Evolutionary conservation across 2,888 invertebrate genomes (phyloP).

Genomic region (Lagria hirta): DNA sequence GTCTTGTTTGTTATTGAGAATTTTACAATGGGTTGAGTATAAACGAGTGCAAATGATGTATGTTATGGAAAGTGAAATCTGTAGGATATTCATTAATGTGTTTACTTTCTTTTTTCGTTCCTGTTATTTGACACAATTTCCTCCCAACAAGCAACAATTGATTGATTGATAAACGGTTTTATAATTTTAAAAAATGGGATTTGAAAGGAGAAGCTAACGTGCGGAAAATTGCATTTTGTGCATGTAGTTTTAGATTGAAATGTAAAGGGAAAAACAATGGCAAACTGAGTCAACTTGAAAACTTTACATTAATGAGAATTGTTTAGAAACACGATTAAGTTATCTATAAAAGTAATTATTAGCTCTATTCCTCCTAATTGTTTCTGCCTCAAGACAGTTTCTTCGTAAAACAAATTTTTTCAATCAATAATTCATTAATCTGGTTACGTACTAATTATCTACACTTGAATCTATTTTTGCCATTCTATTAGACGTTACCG

Average conservation of each 20-base stretch:
- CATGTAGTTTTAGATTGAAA: constrained; percentile 12
- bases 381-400: constrained; percentile 6
- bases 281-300: constrained; percentile 22
- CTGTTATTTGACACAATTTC: constrained; percentile 25
- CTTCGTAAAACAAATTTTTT: constrained; percentile 1
- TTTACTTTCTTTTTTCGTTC: constrained; percentile 25
- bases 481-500: constrained; percentile 18
- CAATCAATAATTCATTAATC: constrained; percentile 10
- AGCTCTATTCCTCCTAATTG: constrained; percentile 27
- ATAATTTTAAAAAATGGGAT: too few species aligned
- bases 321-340: constrained; percentile 27
- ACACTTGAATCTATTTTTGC: constrained; percentile 7
- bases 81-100: constrained; percentile 30
- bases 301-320: constrained; percentile 28
- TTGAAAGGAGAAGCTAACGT: background rate
- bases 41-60: too few species aligned
- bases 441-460: constrained; percentile 7
- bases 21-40: too few species aligned
- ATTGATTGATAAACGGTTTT: too few species aligned
- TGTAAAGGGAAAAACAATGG: constrained; percentile 21
- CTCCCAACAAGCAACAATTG: constrained; percentile 10
- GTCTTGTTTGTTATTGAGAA: too few species aligned
- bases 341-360: constrained; percentile 28
- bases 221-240: background rate
- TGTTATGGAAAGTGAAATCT: too few species aligned